Evolutionary conservation across 2,113 vertebrate species (phyloP).

Genomic region (Ictalurus punctatus): DNA sequence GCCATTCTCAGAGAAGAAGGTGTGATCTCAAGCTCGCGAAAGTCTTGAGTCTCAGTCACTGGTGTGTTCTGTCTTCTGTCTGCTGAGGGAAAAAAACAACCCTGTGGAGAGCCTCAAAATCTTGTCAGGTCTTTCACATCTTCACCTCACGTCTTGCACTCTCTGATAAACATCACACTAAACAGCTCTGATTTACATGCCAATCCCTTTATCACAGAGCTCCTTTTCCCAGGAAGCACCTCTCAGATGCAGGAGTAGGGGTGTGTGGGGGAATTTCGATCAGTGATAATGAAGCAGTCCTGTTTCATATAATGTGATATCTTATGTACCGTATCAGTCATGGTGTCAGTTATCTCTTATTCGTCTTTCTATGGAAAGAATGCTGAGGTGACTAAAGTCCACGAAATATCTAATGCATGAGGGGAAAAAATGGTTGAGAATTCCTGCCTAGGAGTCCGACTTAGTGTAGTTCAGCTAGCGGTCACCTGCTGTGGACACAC

Average conservation of each 20-base stretch:
- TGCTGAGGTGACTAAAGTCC: neutral
- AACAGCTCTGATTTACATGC: conserved; percentile 16
- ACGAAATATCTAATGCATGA: neutral
- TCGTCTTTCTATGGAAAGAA: neutral
- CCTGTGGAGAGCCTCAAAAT: neutral
- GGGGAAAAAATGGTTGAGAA: neutral
- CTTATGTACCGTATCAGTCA: neutral
- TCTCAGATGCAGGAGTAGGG: neutral
- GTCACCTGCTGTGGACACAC: conserved; percentile 35
- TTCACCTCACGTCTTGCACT: neutral
- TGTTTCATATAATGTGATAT: neutral
- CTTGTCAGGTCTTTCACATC: neutral
- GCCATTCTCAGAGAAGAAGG: conserved; percentile 6
- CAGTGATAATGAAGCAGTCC: neutral
- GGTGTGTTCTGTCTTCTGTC: conserved; percentile 1
- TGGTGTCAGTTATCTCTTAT: neutral
- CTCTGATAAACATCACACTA: conserved; percentile 17
- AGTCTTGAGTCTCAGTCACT: neutral
- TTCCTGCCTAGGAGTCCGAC: conserved; percentile 11
- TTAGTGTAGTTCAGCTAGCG: conserved; percentile 15
- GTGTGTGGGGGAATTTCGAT: neutral
- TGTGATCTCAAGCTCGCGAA: conserved; percentile 21
- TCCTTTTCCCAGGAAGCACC: neutral
- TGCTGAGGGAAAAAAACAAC: neutral
- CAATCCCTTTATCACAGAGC: conserved; percentile 5